Conservation (phyloP, 2,888 invertebrate genomes). For the Argyresthia albistria region DNA sequence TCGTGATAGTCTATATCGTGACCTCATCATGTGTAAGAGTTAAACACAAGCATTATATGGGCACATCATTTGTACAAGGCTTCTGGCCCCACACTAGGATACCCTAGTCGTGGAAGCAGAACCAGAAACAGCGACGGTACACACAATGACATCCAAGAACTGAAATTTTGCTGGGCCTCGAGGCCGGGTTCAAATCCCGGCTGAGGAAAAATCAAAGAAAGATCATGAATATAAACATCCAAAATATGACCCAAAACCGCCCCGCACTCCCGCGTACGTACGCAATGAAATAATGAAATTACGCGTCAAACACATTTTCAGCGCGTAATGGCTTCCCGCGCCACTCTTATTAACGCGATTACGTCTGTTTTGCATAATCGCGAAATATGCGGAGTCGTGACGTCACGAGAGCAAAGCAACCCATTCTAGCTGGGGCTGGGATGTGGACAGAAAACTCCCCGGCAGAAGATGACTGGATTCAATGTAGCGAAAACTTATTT, state of each 20-base stretch:
- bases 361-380: slow-evolving; percentile 57
- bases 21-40: no score
- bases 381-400: slow-evolving; percentile 24
- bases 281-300: slow-evolving; percentile 60
- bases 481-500: neutral
- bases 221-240: no score
- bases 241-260: slow-evolving; percentile 31
- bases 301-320: slow-evolving; percentile 58
- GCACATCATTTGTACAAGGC: no score
- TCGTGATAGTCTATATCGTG: no score
- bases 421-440: neutral
- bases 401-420: slow-evolving; percentile 6
- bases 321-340: slow-evolving; percentile 30
- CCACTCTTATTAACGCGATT: slow-evolving; percentile 39
- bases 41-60: no score
- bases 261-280: slow-evolving; percentile 44
- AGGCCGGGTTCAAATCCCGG: no score
- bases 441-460: neutral
- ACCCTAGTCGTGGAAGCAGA: no score
- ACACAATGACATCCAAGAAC: no score
- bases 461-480: neutral
- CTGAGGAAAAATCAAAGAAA: no score
- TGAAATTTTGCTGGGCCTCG: no score
- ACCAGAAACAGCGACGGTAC: no score
- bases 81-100: no score